phyloP scores from a whole-genome alignment of 1,140 invertebrate species.

The Drosophila pectinifera region DNA sequence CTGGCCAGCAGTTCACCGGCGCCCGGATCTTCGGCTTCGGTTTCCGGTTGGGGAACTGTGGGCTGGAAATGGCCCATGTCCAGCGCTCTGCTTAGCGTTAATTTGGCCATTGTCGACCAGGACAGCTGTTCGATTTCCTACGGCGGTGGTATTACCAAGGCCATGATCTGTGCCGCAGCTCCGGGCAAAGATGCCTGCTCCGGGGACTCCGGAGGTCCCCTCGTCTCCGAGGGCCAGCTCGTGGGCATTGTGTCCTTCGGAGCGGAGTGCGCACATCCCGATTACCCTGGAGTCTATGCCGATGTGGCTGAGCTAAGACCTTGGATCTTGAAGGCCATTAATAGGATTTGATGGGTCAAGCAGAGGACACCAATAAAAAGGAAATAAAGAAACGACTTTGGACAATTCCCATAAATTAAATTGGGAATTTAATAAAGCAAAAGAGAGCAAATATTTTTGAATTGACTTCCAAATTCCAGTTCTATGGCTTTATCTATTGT shows the following conservation, averaged over 20 bases:
- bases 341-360: too few species aligned
- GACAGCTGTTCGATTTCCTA: slow-evolving; percentile 24
- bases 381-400: neutral
- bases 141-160: neutral
- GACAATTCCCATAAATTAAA: neutral
- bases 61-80: neutral
- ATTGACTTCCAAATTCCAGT: neutral
- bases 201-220: slow-evolving; percentile 85
- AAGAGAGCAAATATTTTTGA: neutral
- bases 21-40: slow-evolving; percentile 39
- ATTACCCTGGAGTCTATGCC: slow-evolving; percentile 86
- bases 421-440: too few species aligned
- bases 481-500: too few species aligned
- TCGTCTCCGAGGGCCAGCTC: slow-evolving; percentile 63
- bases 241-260: slow-evolving; percentile 88
- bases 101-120: neutral
- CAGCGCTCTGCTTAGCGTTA: neutral
- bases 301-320: slow-evolving; percentile 77
- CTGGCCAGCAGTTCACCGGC: slow-evolving; percentile 10
- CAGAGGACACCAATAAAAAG: too few species aligned
- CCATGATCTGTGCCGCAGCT: slow-evolving; percentile 82
- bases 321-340: slow-evolving; percentile 69
- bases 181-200: slow-evolving; percentile 10
- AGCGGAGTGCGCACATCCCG: slow-evolving; percentile 80
- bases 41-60: slow-evolving; percentile 81